These are phyloP conservation scores for Stenoptilia bipunctidactyla DNA, from an alignment of 2,888 invertebrate genomes.

Conservation along the genomic window DNA sequence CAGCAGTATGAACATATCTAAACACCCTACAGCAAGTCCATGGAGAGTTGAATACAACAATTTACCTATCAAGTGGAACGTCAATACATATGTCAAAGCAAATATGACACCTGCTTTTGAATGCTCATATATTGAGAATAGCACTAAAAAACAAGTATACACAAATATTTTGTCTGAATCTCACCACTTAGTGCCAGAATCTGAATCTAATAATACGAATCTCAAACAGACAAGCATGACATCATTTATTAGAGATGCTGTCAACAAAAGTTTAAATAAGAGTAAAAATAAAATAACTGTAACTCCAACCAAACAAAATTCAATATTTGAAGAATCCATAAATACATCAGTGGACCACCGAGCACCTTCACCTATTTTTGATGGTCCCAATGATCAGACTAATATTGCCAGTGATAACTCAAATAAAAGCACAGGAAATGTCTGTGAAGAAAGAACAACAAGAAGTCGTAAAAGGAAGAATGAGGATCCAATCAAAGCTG, in stretches of 20 bases:
- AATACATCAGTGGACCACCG: background rate
- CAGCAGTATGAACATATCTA: slow-evolving; percentile 53
- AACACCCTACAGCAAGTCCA: slow-evolving; percentile 49
- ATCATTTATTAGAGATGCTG: slow-evolving; percentile 52
- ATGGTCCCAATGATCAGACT: slow-evolving; percentile 15
- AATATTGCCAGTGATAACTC: slow-evolving; percentile 3
- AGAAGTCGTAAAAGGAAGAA: slow-evolving; percentile 22
- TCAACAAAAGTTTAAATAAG: slow-evolving; percentile 38
- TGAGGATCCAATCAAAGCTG: slow-evolving; percentile 10
- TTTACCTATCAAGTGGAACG: slow-evolving; percentile 57
- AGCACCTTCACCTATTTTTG: slow-evolving; percentile 16
- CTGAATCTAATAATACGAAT: slow-evolving; percentile 26
- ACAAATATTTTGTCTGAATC: slow-evolving; percentile 38
- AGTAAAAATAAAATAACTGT: slow-evolving; percentile 32
- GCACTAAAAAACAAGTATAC: slow-evolving; percentile 55
- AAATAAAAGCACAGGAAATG: slow-evolving; percentile 7
- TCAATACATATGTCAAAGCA: slow-evolving; percentile 52
- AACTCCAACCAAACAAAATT: slow-evolving; percentile 34
- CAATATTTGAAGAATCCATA: slow-evolving; percentile 28
- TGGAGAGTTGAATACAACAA: slow-evolving; percentile 57
- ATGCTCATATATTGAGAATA: slow-evolving; percentile 42
- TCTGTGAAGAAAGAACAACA: slow-evolving; percentile 15
- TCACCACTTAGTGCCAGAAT: slow-evolving; percentile 29
- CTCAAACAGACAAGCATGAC: slow-evolving; percentile 60
- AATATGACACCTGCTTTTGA: slow-evolving; percentile 66